A percentile compares a stretch with the other conserved stretches of the same genome.
These are phyloP conservation scores for Campoplex capitator DNA, from an alignment of 2,888 invertebrate genomes.

Conservation along the genomic window DNA sequence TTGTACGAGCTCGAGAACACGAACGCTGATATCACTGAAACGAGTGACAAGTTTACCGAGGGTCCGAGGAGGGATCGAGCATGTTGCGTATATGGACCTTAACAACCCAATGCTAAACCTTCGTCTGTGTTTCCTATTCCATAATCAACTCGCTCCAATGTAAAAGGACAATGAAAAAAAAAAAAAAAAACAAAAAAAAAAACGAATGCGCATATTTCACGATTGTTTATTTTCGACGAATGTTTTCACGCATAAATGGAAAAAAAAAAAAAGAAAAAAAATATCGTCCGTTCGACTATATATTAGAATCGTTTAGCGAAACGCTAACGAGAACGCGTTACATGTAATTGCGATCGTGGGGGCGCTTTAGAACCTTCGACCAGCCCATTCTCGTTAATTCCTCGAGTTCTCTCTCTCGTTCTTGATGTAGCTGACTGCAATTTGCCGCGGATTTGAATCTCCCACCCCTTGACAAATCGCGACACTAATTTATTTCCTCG, in stretches of 20 bases:
- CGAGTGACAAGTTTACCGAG: constrained; percentile 40
- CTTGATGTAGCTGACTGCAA: constrained; percentile 25
- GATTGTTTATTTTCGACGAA: constrained; percentile 40
- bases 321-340: constrained; percentile 46
- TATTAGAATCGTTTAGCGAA: constrained; percentile 33
- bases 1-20: constrained; percentile 22
- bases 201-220: constrained; percentile 20
- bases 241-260: neutral
- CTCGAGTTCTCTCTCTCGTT: constrained; percentile 18
- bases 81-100: constrained; percentile 25
- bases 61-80: constrained; percentile 32
- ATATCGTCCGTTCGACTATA: constrained; percentile 25
- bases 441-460: constrained; percentile 47
- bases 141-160: constrained; percentile 21
- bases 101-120: constrained; percentile 11
- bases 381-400: constrained; percentile 32
- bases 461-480: constrained; percentile 32
- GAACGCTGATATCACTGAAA: constrained; percentile 42
- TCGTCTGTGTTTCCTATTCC: neutral
- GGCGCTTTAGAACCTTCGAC: constrained; percentile 25
- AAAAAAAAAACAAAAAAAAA: constrained; percentile 1
- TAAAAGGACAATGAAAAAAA: neutral
- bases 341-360: constrained; percentile 46
- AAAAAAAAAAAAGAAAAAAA: constrained; percentile 10
- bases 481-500: constrained; percentile 38